Conservation (phyloP, 2,797 vertebrate species). For the Agapornis canus region DNA sequence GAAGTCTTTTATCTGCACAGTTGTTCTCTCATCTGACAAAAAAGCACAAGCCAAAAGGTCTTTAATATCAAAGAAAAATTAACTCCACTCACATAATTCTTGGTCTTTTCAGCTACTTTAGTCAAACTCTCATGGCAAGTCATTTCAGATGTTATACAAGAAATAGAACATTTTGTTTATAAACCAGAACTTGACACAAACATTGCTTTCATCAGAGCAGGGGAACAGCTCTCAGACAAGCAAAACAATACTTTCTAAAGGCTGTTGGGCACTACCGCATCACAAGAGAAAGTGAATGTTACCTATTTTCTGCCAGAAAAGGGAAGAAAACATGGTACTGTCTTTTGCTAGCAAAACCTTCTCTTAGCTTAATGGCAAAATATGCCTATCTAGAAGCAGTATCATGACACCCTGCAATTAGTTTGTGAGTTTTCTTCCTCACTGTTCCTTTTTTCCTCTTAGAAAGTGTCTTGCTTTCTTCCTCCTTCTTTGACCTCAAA, state of each 20-base stretch:
- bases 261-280: neutral
- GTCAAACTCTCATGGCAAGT: conserved; percentile 17
- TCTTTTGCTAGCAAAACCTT: neutral
- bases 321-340: neutral
- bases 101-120: conserved; percentile 29
- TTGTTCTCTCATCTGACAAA: conserved; percentile 22
- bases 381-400: neutral
- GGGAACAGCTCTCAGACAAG: neutral
- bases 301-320: neutral
- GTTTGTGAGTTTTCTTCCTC: neutral
- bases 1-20: neutral
- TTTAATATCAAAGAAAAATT: conserved; percentile 42
- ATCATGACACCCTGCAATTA: neutral
- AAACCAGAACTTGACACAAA: conserved; percentile 20
- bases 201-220: neutral
- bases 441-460: neutral
- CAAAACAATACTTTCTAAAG: neutral
- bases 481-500: neutral
- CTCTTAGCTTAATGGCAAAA: neutral
- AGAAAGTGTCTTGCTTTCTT: neutral
- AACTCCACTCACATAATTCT: neutral
- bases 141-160: conserved; percentile 2
- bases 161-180: conserved; percentile 35
- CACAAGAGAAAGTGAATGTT: neutral
- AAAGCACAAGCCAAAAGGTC: neutral